These are phyloP conservation scores for Cryptoleucopteryx plumbea DNA, from an alignment of 2,113 vertebrate species.

Conservation along the genomic window DNA sequence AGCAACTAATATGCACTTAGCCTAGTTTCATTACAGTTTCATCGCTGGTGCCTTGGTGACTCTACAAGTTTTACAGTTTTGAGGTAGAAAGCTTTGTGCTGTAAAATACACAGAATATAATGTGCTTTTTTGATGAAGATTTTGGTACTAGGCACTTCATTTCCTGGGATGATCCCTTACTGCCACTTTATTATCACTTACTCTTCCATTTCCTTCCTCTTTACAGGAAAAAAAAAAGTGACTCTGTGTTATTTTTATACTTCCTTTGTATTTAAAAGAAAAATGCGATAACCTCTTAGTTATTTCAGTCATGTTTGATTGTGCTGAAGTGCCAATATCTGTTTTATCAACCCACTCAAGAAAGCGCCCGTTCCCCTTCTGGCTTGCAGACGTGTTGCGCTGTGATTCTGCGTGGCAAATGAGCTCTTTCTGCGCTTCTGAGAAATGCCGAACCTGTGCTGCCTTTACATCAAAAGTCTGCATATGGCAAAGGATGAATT, in stretches of 20 bases:
- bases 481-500: rapidly evolving
- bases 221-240: neutral
- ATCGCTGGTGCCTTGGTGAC: rapidly evolving
- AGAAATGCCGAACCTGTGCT: rapidly evolving
- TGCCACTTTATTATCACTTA: neutral
- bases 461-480: neutral
- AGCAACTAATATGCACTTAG: neutral
- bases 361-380: neutral
- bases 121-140: neutral
- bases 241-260: neutral
- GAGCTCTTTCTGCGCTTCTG: neutral
- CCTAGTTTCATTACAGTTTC: neutral
- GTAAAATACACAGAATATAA: neutral
- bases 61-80: rapidly evolving
- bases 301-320: neutral
- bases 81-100: neutral
- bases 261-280: neutral
- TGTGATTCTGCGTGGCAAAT: neutral
- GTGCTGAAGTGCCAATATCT: neutral
- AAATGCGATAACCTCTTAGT: neutral
- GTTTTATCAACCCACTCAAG: neutral
- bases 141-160: neutral
- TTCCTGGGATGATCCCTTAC: neutral
- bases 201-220: neutral
- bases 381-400: too few species aligned